These are phyloP conservation scores for Camponotus pennsylvanicus DNA, from an alignment of 1,140 invertebrate genomes.

Conservation along the genomic window DNA sequence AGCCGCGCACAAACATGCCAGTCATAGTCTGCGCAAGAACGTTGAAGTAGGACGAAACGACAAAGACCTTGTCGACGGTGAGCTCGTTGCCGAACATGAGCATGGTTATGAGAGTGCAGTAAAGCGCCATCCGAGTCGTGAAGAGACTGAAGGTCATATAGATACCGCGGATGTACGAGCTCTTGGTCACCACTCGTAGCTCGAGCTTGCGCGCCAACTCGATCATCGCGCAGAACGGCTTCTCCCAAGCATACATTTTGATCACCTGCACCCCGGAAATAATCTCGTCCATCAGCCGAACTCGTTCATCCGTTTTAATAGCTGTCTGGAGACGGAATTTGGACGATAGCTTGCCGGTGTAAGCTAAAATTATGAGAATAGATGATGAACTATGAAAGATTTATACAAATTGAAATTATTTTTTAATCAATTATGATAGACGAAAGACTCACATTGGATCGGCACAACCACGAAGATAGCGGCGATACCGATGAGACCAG, in stretches of 20 bases:
- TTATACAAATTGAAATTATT: no score
- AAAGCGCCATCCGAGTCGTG: constrained; percentile 90
- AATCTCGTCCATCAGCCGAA: constrained; percentile 93
- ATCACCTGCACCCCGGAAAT: constrained; percentile 91
- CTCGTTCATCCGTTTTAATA: constrained; percentile 91
- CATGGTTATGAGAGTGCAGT: constrained; percentile 88
- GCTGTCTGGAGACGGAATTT: constrained; percentile 89
- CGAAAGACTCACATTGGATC: constrained; percentile 88
- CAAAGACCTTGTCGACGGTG: constrained; percentile 89
- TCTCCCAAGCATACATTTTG: constrained; percentile 94
- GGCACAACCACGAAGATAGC: constrained; percentile 91
- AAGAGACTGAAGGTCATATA: constrained; percentile 92
- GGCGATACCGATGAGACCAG: constrained; percentile 90
- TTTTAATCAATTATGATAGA: not conserved
- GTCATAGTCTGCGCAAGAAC: constrained; percentile 89
- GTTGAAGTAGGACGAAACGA: constrained; percentile 89
- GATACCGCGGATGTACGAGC: constrained; percentile 90
- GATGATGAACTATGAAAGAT: not conserved
- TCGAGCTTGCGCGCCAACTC: constrained; percentile 88
- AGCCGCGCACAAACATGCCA: constrained; percentile 90
- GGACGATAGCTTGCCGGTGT: constrained; percentile 89
- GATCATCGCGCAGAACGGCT: constrained; percentile 89
- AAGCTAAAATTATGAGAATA: constrained; percentile 84
- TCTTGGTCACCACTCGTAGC: constrained; percentile 88
- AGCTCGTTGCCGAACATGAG: constrained; percentile 86